Base-by-base conservation (phyloP, 2,888 invertebrate genomes). In the Meiosimyza decipiens region DNA sequence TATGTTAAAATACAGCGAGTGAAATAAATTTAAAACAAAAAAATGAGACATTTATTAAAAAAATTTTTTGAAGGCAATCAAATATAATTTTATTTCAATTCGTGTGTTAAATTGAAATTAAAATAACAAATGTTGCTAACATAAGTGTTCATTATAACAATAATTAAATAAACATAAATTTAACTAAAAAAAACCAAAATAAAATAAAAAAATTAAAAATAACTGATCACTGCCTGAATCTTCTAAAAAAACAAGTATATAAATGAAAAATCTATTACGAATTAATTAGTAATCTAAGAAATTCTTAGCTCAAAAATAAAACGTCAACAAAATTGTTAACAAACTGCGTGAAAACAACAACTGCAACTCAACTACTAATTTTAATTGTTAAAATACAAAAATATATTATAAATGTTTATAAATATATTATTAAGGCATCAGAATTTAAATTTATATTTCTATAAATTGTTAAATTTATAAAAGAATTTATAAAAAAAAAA, bases 41-140 rank as follows among this genome's bases (percentile, higher is more conserved):
- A 70, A 28, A 57, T 57, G 18, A 71, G 52, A 18, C 6, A 40
- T 40, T 9, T 40, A 9, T 40, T 52, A 62, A 51, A 40, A 40
- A 40, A 40, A 40, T 1, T 4, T 40, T 71, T 71, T 71, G 52
- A 67, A 55, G 71, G 74, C 74, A 74, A 74, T 74, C 72, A 74
- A 65, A 28, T 59, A 68, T 65, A 55, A 51, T 59, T 60, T 70
- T 71, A 7, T 16, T 66, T 40, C 9, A 50, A 68, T 55, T 15
- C 16, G 40, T 67, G 47, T 67, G 55, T 54, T 47, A 57, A 57
- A 22, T 22, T 55, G 18, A 60, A 33, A 40, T 40, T 40, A 40
- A 40, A 40, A 40, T 9, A 9, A 40, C 28, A 28, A 28, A 28
- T 0, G 4, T 28, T 40, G 1, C 9, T 9, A 40, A 40, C 40